Evolutionary conservation across 2,888 invertebrate genomes (phyloP), one percentile per base, ranked within the genome.

Genomic region (Pollenia labialis): DNA sequence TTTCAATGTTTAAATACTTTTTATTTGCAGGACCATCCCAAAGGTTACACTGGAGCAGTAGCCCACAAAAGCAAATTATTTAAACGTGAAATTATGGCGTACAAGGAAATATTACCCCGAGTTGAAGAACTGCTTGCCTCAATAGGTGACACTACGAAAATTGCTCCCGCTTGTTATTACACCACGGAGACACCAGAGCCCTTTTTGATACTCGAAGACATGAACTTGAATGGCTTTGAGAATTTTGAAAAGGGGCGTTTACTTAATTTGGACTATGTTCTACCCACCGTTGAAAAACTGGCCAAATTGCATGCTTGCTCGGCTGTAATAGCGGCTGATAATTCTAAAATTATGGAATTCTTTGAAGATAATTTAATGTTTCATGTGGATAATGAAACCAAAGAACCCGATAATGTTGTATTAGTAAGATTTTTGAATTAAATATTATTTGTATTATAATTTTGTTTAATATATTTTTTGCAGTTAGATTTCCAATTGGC

Each of bases 301-400:
- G 95, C 95, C 1, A 94, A 93, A 89, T 92, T 95, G 83, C 95
- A 95, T 89, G 95, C 95, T 2, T 93, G 94, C 58, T 94, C 95
- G 0, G 93, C 91, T 4, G 89, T 93, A 3, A 88, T 93, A 12
- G 90, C 91, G 44, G 86, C 90, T 48, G 85, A 91, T 16, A 91
- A 90, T 88, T 90, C 92, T 0, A 89, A 90, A 52, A 89, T 91
- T 1, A 89, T 93, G 89, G 91, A 93, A 71, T 91, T 90, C 76
- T 93, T 93, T 72, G 69, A 89, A 23, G 93, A 93, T 81, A 93
- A 93, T 85, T 88, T 93, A 3, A 91, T 93, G 92, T 93, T 93
- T 75, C 92, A 91, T 58, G 82, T 91, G 12, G 88, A 92, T 85
- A 90, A 92, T 87, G 92, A 92, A 72, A 90, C 91, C 72, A 90